Percentiles rank a stretch among this genome's conserved stretches.
phyloP scores from a whole-genome alignment of 2,113 vertebrate genomes.

The Rhinichthys klamathensis region DNA sequence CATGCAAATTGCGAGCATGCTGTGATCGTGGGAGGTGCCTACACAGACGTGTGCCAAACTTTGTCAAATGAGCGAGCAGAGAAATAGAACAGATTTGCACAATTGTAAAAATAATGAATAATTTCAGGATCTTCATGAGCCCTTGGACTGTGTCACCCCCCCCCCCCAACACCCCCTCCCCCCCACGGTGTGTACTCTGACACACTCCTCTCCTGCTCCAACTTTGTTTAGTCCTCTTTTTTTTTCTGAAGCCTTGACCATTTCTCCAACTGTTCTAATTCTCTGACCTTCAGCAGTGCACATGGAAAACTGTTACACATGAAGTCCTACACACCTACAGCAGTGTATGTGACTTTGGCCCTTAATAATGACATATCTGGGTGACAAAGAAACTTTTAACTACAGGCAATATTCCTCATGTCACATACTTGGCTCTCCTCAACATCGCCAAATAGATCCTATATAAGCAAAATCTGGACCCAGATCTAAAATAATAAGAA shows the following conservation, averaged over 20 bases:
- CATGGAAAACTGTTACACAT: neutral
- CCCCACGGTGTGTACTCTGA: too few relatives aligned
- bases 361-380: conserved; percentile 7
- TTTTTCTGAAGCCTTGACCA: neutral
- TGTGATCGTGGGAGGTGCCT: too few relatives aligned
- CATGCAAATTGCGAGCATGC: too few relatives aligned
- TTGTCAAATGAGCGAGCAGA: too few relatives aligned
- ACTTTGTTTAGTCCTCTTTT: neutral
- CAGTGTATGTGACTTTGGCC: neutral
- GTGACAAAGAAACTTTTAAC: neutral
- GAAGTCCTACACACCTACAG: neutral
- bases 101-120: too few relatives aligned
- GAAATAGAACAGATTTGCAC: too few relatives aligned
- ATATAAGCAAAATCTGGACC: conserved; percentile 9
- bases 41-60: too few relatives aligned
- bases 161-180: too few relatives aligned
- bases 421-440: conserved; percentile 17
- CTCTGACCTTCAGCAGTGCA: neutral
- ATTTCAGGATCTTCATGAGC: too few relatives aligned
- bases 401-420: conserved; percentile 22
- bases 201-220: neutral
- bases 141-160: too few relatives aligned
- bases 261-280: conserved; percentile 1
- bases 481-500: conserved; percentile 30
- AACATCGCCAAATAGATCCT: neutral